Evolutionary conservation across 2,797 vertebrate genomes (phyloP), one percentile per base, ranked within the genome.

Genomic region (Mormyrus hasselquistii): DNA sequence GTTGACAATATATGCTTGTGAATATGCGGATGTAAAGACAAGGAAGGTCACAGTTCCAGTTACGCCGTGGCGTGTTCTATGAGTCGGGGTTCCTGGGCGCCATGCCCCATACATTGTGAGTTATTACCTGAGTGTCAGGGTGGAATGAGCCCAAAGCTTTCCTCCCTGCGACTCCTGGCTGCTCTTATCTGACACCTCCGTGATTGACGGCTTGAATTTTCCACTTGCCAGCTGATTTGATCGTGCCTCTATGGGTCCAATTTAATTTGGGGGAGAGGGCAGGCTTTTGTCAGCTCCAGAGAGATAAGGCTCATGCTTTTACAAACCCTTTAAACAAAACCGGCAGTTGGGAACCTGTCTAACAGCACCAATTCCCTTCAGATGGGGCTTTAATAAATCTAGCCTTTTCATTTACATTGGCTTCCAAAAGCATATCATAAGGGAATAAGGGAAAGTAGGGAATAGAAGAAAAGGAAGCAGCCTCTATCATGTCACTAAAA

Each of bases 221-320:
- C 94, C 94, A 92, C 94, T 94, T 95, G 95, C 95, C 94, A 94
- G 93, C 95, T 95, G 96, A 96, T 96, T 96, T 95, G 95, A 96
- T 96, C 95, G 94, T 93, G 94, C 92, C 88, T 94, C 94, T 94
- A 94, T 94, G 94, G 95, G 95, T 95, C 95, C 95, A 95, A 96
- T 96, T 96, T 95, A 96, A 96, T 96, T 96, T 95, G 94, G 95
- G 94, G 94, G 93, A 95, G 94, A 95, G 95, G 94, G 94, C 94
- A 94, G 93, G 94, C 94, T 95, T 96, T 96, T 96, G 95, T 96
- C 96, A 96, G 95, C 90, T 92, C 89, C 90, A 93, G 91, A 92
- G 93, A 96, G 96, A 96, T 96, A 96, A 96, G 95, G 93, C 93
- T 94, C 91, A 92, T 94, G 94, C 95, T 96, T 96, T 96, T 96